A percentile compares a stretch with the other conserved stretches of the same genome.
phyloP scores from a whole-genome alignment of 2,888 invertebrate species.

The Epinotia brunnichana region DNA sequence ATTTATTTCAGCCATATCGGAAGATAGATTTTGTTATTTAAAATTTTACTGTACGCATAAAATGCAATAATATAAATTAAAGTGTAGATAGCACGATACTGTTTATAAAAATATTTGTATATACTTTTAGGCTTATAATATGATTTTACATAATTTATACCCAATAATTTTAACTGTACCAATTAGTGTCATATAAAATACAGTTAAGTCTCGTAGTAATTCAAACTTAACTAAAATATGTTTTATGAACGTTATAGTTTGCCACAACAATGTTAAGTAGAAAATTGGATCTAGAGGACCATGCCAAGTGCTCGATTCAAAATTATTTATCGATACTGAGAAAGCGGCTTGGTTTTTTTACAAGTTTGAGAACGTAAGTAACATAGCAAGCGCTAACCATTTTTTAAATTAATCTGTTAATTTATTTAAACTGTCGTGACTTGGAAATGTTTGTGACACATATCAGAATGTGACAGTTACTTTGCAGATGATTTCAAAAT shows the following conservation, averaged over 20 bases:
- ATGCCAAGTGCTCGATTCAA: slow-evolving; percentile 54
- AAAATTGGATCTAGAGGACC: slow-evolving; percentile 66
- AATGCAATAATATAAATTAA: slow-evolving; percentile 69
- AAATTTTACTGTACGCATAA: slow-evolving; percentile 59
- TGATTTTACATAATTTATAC: slow-evolving; percentile 47
- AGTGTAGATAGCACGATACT: slow-evolving; percentile 67
- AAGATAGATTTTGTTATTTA: slow-evolving; percentile 20
- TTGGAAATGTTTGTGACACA: not conserved
- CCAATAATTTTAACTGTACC: slow-evolving; percentile 52
- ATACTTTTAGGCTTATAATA: slow-evolving; percentile 57
- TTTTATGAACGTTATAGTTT: slow-evolving; percentile 24
- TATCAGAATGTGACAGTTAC: not conserved
- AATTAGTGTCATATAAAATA: slow-evolving; percentile 49
- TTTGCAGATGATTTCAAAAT: not conserved
- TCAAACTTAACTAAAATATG: slow-evolving; percentile 21
- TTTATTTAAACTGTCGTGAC: not conserved
- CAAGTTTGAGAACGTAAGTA: not conserved
- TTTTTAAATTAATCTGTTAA: not conserved
- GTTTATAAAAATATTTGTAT: slow-evolving; percentile 61
- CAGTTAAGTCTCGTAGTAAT: slow-evolving; percentile 32
- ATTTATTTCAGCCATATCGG: slow-evolving; percentile 26
- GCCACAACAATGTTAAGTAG: slow-evolving; percentile 21
- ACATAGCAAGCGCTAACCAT: not conserved
- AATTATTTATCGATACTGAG: slow-evolving; percentile 27
- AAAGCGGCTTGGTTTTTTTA: not conserved